Evolutionary conservation across 1,140 invertebrate species (phyloP), one percentile per base, ranked within the genome.

Genomic region (Sycobia sp.): DNA sequence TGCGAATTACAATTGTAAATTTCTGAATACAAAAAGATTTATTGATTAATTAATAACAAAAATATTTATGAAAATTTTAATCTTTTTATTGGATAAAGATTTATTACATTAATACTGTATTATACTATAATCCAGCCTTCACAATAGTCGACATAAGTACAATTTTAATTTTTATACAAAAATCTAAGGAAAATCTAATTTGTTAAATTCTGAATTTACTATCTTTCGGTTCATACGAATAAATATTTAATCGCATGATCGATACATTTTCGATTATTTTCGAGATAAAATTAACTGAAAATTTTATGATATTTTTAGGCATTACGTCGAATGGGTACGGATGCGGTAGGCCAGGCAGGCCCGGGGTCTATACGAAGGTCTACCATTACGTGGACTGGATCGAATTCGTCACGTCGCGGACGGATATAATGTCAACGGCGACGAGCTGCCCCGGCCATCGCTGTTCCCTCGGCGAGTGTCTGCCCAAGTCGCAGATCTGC

Each of bases 321-420:
- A 88, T 94, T 0, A 94, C 92, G 0, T 92, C 90, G 16, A 93
- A 95, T 82, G 94, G 95, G 0, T 92, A 92, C 71, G 91, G 92
- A 0, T 95, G 93, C 73, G 93, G 92, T 1, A 84, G 90, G 61
- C 88, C 90, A 1, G 90, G 91, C 74, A 82, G 91, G 27, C 93
- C 93, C 3, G 93, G 93, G 2, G 92, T 95, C 44, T 96, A 95
- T 80, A 94, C 93, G 0, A 92, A 93, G 76, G 91, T 94, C 5
- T 82, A 88, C 59, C 86, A 91, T 72, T 92, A 93, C 76, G 76
- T 93, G 16, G 84, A 86, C 34, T 94, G 91, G 88, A 91, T 94
- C 25, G 83, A 90, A 67, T 77, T 82, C 11, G 82, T 85, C 23
- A 86, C 86, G 50, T 75, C 70, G 27, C 76, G 81, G 62, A 83